Percentiles rank a stretch among this genome's conserved stretches.
These are phyloP conservation scores for Clunio marinus DNA, from an alignment of 2,888 invertebrate species.

Conservation along the genomic window DNA sequence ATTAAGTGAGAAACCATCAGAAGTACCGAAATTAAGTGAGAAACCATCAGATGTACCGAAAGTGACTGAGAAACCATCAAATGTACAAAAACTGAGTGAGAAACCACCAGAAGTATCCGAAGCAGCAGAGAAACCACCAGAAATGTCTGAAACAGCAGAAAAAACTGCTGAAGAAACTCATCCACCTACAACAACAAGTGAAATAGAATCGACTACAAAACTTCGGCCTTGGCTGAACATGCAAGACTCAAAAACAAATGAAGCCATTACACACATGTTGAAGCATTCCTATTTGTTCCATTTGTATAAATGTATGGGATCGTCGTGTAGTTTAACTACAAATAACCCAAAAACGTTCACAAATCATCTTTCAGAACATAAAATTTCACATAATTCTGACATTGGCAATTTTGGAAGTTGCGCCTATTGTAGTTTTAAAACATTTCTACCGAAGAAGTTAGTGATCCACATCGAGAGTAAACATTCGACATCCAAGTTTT, in stretches of 20 bases:
- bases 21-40: too few species aligned
- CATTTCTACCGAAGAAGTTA: not conserved
- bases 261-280: not conserved
- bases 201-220: too few species aligned
- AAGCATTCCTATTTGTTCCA: not conserved
- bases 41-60: too few species aligned
- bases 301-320: not conserved
- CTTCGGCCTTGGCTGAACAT: not conserved
- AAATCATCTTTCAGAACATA: too few species aligned
- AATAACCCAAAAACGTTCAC: too few species aligned
- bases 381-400: too few species aligned
- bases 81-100: too few species aligned
- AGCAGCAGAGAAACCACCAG: too few species aligned
- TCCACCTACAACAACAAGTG: too few species aligned
- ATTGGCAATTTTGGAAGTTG: not conserved
- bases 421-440: not conserved
- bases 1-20: too few species aligned
- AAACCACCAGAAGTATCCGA: too few species aligned
- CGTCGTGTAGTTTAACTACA: not conserved
- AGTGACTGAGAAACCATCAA: too few species aligned
- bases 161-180: not conserved
- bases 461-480: not conserved
- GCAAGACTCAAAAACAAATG: not conserved
- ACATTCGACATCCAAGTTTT: not conserved
- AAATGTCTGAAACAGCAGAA: not conserved